Base-by-base conservation (phyloP, 2,888 invertebrate species). In the Chelonus formosanus region DNA sequence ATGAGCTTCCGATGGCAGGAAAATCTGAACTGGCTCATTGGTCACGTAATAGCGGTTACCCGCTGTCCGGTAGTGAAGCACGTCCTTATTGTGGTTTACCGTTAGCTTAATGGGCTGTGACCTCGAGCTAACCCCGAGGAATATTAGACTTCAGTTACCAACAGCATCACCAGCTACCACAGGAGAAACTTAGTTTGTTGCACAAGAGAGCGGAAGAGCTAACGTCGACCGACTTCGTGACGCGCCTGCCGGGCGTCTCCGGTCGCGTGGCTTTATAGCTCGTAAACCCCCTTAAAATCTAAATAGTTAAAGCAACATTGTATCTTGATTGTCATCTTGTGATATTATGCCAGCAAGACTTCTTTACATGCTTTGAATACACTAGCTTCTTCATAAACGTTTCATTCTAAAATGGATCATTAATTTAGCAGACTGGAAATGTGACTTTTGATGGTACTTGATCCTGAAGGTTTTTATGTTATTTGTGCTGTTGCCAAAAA, bases 11-110 rank as follows among this genome's bases (percentile, higher is more conserved):
- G 79, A 77, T 70, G 71, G 65, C 72, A 74, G 78, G 76, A 75
- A 76, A 79, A 81, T 79, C 78, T 73, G 56, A 47, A 74, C 74
- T 70, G 81, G 81, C 78, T 82, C 83, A 84, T 84, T 84, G 81
- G 76, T 71, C 76, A 71, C 72, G 77, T 83, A 83, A 83, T 82
- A 82, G 84, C 79, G 84, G 83, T 84, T 80, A 80, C 78, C 82
- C 83, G 76, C 79, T 76, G 79, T 77, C 75, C 80, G 76, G 73
- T 67, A 68, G 71, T 75, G 74, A 71, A 75, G 68, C 73, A 74
- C 75, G 73, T 77, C 77, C 79, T 81, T 77, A 79, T 80, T 82
- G 81, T 76, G 75, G 80, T 73, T 63, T 65, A 71, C 76, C 70
- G 73, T 74, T 66, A 72, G 71, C 77, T 80, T 80, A 84, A 84